A percentile compares a stretch with the other conserved stretches of the same genome.
These are phyloP conservation scores for Enteromius argenteus DNA, from an alignment of 2,797 vertebrate species.

Conservation along the genomic window DNA sequence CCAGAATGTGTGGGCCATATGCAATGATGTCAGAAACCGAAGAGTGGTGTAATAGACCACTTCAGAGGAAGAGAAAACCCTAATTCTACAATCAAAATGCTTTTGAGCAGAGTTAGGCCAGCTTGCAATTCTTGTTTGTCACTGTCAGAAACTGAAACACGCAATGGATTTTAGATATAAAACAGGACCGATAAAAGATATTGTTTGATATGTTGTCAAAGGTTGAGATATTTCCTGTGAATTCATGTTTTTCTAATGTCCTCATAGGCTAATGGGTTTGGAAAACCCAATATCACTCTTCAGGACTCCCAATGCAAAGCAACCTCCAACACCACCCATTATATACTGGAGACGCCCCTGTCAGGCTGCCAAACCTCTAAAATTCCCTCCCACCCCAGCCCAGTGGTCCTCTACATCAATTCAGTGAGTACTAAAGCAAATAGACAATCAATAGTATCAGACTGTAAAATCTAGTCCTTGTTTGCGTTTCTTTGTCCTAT, in stretches of 20 bases:
- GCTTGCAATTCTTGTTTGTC: conserved; percentile 72
- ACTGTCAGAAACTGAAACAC: conserved; percentile 38
- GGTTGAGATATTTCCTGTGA: background rate
- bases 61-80: conserved; percentile 74
- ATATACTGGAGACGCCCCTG: conserved; percentile 89
- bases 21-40: conserved; percentile 63
- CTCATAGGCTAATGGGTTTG: conserved; percentile 82
- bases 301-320: conserved; percentile 91
- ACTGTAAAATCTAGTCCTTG: background rate
- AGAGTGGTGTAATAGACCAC: conserved; percentile 67
- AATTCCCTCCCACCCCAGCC: conserved; percentile 67
- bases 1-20: conserved; percentile 25
- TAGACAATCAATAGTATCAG: conserved; percentile 15
- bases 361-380: conserved; percentile 84
- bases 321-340: conserved; percentile 89
- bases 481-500: background rate
- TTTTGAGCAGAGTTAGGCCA: conserved; percentile 65
- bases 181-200: background rate
- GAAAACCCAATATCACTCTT: conserved; percentile 86
- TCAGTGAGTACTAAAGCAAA: conserved; percentile 80
- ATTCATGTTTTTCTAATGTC: conserved; percentile 53
- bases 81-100: conserved; percentile 67
- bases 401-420: conserved; percentile 86
- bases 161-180: conserved; percentile 3
- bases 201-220: conserved; percentile 12